Evolutionary conservation across 2,113 vertebrate genomes (phyloP), one percentile per base, ranked within the genome.

Genomic region (Solea senegalensis): DNA sequence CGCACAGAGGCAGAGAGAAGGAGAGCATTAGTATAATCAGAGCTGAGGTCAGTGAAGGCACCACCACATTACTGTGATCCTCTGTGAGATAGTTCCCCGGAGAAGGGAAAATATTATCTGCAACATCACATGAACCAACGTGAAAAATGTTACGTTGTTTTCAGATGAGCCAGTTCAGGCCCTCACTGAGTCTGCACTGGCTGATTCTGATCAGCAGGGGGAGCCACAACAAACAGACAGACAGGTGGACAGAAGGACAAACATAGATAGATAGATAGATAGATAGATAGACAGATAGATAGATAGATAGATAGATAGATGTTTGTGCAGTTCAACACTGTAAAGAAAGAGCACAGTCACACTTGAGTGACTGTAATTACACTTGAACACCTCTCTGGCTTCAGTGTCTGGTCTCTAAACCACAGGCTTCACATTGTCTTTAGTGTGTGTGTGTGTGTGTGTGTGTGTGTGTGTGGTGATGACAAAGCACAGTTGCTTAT

Each of bases 191-290:
- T 8, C 12, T 78, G 86, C 14, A 81, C 54, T 72, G 53, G 21
- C 46, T 5, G 28, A 7, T 43, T 52, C 0, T 69, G 63, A 48
- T 16, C 88, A 84, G 56, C 75, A 87, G 90, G 67, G 66, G 85
- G 90, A 12, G 81, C 45, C 48, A 76, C 10, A 71, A 15, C 16
- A 45, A 26, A 4, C 41, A 16, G 34, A 69, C 27, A 28, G 61
- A 70, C 59, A 46, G 59, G 64, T 39, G 14, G 60, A 62, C 40
- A 27, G 54, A 73, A 13, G 27, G 66, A 58, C 7, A 52, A 43
- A 65, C 7, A 52, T 12, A 13, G 57, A 65, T 48, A 43, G 56
- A 52, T 43, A 4, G 45, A 56, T 43, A 43, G 51, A 53, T 53
- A 13, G 60, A 59, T 16, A 48, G 60, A 66, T 11, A 48, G 69